phyloP scores from a whole-genome alignment of 2,888 invertebrate species.

The Agrotis clavis region DNA sequence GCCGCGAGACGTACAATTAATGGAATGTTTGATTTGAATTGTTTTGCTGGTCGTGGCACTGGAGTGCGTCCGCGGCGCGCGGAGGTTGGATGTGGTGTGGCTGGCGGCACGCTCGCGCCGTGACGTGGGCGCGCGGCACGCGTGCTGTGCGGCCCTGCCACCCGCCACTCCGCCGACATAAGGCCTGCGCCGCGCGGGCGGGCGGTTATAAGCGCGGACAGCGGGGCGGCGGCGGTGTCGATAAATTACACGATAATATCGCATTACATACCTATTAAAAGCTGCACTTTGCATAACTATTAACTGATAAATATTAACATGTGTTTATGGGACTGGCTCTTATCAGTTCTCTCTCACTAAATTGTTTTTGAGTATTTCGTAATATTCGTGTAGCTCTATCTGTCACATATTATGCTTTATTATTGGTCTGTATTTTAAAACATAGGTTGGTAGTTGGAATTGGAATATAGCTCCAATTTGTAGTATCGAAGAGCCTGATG shows the following conservation, averaged over 20 bases:
- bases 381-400: not conserved
- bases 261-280: constrained; percentile 85
- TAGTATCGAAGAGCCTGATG: not conserved
- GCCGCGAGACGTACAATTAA: constrained; percentile 85
- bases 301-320: constrained; percentile 82
- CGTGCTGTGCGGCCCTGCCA: constrained; percentile 54
- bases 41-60: constrained; percentile 64
- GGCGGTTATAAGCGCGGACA: constrained; percentile 77
- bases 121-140: constrained; percentile 46
- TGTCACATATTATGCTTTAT: not conserved
- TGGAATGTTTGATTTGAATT: constrained; percentile 85
- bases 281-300: constrained; percentile 81
- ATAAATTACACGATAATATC: constrained; percentile 86
- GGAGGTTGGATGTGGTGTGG: constrained; percentile 77
- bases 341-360: constrained; percentile 62
- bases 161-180: constrained; percentile 28
- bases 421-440: constrained; percentile 9
- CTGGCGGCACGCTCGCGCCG: constrained; percentile 56
- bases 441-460: not conserved
- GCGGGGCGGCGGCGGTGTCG: constrained; percentile 78
- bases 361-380: constrained; percentile 22
- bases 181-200: constrained; percentile 73
- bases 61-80: constrained; percentile 72
- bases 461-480: not conserved
- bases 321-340: constrained; percentile 76